Evolutionary conservation across 2,113 vertebrate species (phyloP), one percentile per base, ranked within the genome.

Genomic region (Grantiella picta): DNA sequence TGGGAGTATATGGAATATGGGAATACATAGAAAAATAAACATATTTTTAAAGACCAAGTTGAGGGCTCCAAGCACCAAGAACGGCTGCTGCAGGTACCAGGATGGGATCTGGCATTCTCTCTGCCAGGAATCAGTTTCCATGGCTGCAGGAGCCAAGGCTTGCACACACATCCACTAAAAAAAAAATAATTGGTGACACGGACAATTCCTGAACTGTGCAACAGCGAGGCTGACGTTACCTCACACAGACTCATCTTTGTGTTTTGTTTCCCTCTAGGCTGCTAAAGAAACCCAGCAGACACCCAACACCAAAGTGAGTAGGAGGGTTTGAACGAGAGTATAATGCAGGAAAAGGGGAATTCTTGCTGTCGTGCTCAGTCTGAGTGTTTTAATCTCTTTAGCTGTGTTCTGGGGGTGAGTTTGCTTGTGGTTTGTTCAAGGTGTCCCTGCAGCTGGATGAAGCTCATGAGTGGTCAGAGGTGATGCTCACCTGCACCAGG

Each of bases 281-380:
- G 92, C 59, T 1, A 98, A 97, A 94, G 97, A 97, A 40, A 83
- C 93, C 65, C 96, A 85, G 49, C 95, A 96, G 92, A 94, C 94
- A 57, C 44, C 93, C 45, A 93, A 90, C 47, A 92, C 91, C 93
- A 97, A 97, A 96, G 97, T 98, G 92, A 98, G 97, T 98, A 85
- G 68, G 24, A 83, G 65, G 69, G 59, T 14, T 60, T n/a, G 54
- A 40, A 57, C 38, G 10, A 38, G 38, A 38, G 63, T 81, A 40
- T 53, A 63, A 21, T 1, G 33, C 52, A 24, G 44, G 79, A 33
- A 57, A 71, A 64, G 61, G 54, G 56, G 35, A 45, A 65, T 76
- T 82, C 52, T 65, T 0, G 0, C 47, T 53, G 68, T 53, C 16
- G 0, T 12, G 54, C 65, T 61, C 40, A n/a, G n/a, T 15, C 35